These are phyloP conservation scores for Agrotis puta DNA, from an alignment of 2,888 invertebrate genomes.

Conservation along the genomic window DNA sequence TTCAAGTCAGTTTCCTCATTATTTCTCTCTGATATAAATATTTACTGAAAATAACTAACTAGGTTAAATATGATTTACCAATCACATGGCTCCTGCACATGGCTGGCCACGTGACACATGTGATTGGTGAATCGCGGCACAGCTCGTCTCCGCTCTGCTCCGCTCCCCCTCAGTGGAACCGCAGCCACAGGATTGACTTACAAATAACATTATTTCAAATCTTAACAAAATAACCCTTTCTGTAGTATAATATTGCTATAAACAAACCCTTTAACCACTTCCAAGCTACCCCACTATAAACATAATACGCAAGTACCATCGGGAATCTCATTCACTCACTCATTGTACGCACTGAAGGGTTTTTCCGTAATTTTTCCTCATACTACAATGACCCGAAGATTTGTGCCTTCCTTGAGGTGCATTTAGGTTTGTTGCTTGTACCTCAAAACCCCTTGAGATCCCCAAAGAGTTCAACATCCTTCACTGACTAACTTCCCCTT, in stretches of 20 bases:
- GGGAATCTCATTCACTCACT: slow-evolving; percentile 41
- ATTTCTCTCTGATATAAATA: no score
- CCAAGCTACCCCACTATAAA: slow-evolving; percentile 11
- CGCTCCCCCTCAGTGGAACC: no score
- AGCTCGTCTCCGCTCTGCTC: no score
- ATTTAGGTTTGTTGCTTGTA: slow-evolving; percentile 45
- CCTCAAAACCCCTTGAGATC: slow-evolving; percentile 43
- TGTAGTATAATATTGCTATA: neutral
- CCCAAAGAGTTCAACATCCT: slow-evolving; percentile 47
- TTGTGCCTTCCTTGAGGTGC: slow-evolving; percentile 51
- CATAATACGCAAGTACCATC: slow-evolving; percentile 23
- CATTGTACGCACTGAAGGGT: slow-evolving; percentile 39
- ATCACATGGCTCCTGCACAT: no score
- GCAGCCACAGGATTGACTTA: neutral
- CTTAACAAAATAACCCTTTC: no score
- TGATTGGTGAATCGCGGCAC: no score
- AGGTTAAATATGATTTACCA: no score
- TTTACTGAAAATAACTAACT: no score
- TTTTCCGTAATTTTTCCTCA: slow-evolving; percentile 61
- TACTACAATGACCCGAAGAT: slow-evolving; percentile 58
- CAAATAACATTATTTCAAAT: neutral
- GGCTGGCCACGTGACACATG: no score
- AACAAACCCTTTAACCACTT: neutral
- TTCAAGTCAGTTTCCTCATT: neutral
- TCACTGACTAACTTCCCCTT: slow-evolving; percentile 45